phyloP scores from a whole-genome alignment of 2,888 invertebrate genomes.

The Drosophila nr. perissopoda region DNA sequence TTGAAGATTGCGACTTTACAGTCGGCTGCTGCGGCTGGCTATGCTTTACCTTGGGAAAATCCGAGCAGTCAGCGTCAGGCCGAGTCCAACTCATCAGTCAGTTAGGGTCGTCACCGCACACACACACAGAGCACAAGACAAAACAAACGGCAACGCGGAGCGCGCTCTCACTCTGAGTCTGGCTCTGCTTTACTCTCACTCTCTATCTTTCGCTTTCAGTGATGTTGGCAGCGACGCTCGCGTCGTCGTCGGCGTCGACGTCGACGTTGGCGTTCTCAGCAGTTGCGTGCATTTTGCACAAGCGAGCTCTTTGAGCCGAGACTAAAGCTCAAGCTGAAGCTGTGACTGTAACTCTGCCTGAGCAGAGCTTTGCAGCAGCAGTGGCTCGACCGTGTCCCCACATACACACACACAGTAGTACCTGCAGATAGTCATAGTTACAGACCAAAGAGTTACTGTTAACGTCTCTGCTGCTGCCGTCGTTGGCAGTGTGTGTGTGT shows the following conservation, averaged over 20 bases:
- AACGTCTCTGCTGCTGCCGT: slow-evolving; percentile 26
- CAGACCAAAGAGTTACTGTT: slow-evolving; percentile 33
- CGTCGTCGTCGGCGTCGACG: slow-evolving; percentile 15
- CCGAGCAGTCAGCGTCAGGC: slow-evolving; percentile 72
- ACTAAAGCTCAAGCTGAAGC: slow-evolving; percentile 41
- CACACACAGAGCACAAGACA: slow-evolving; percentile 18
- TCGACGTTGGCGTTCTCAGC: slow-evolving; percentile 11
- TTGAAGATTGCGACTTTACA: slow-evolving; percentile 38
- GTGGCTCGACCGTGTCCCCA: slow-evolving; percentile 49
- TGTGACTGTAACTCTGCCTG: slow-evolving; percentile 31
- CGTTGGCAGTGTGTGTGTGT: slow-evolving; percentile 28
- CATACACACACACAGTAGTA: slow-evolving; percentile 16
- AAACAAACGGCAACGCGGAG: slow-evolving; percentile 28
- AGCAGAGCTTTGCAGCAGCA: slow-evolving; percentile 45
- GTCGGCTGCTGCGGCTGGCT: slow-evolving; percentile 12
- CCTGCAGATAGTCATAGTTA: slow-evolving; percentile 20
- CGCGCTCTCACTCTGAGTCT: slow-evolving; percentile 20
- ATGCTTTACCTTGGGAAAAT: slow-evolving; percentile 75
- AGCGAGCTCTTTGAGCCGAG: slow-evolving; percentile 52
- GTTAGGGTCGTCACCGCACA: slow-evolving; percentile 31
- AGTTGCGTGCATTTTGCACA: slow-evolving; percentile 74
- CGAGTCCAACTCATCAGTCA: slow-evolving; percentile 48
- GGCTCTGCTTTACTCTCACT: slow-evolving; percentile 49
- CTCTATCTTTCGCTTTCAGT: slow-evolving; percentile 58
- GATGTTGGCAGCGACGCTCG: slow-evolving; percentile 35